phyloP scores from a whole-genome alignment of 2,797 vertebrate genomes.

The Acipenser transmontanus region DNA sequence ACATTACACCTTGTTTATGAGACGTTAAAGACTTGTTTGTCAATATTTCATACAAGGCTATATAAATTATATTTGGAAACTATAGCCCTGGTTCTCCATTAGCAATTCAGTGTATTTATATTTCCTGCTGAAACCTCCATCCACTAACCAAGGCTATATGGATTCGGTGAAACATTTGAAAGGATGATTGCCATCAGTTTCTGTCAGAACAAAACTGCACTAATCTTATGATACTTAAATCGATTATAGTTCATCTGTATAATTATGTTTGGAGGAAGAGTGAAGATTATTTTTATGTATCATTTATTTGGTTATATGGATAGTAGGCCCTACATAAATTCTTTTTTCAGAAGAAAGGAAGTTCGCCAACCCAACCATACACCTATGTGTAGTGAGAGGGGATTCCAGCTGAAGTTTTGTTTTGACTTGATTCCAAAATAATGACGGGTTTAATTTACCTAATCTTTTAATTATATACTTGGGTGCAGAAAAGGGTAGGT shows the following conservation, averaged over 20 bases:
- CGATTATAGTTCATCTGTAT: slow-evolving; percentile 12
- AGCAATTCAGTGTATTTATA: slow-evolving; percentile 11
- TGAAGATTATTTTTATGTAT: slow-evolving; percentile 3
- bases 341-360: too few species aligned
- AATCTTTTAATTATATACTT: too few species aligned
- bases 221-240: slow-evolving; percentile 13
- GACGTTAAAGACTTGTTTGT: slow-evolving; percentile 3
- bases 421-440: too few species aligned
- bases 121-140: slow-evolving; percentile 5
- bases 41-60: not conserved
- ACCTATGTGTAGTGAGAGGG: too few species aligned
- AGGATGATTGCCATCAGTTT: not conserved
- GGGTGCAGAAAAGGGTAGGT: too few species aligned
- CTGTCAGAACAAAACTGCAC: slow-evolving; percentile 10
- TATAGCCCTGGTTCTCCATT: slow-evolving; percentile 6
- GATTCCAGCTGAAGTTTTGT: too few species aligned
- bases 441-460: too few species aligned
- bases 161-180: slow-evolving; percentile 7
- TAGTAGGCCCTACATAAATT: too few species aligned
- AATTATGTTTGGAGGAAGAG: slow-evolving; percentile 8
- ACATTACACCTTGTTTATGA: slow-evolving; percentile 1
- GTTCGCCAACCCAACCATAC: too few species aligned
- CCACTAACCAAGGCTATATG: slow-evolving; percentile 10
- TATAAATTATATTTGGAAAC: not conserved
- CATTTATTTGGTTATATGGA: too few species aligned